phyloP scores from a whole-genome alignment of 2,113 vertebrate species.

The Chascanopsetta lugubris region DNA sequence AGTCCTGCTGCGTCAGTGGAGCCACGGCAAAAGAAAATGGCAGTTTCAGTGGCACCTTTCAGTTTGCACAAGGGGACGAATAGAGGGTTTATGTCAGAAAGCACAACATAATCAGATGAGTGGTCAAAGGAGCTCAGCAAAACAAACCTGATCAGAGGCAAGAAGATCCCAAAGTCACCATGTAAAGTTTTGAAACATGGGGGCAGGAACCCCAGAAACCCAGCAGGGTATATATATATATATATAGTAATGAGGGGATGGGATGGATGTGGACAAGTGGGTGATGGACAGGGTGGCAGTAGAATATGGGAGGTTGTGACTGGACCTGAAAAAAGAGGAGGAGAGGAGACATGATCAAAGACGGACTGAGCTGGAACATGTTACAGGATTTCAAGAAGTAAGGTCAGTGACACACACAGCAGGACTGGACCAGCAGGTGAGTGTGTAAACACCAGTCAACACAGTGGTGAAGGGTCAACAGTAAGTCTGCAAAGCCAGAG shows the following conservation, averaged over 20 bases:
- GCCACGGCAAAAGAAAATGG: too few species aligned
- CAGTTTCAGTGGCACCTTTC: too few species aligned
- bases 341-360: background rate
- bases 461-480: constrained; percentile 27
- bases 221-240: background rate
- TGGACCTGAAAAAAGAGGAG: background rate
- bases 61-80: too few species aligned
- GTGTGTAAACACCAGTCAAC: constrained; percentile 1
- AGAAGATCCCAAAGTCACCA: too few species aligned
- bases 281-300: background rate
- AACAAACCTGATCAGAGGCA: too few species aligned
- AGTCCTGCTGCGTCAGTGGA: too few species aligned
- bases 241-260: background rate
- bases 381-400: constrained; percentile 25
- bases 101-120: too few species aligned
- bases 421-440: background rate
- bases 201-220: background rate
- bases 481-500: background rate
- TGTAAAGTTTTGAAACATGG: background rate
- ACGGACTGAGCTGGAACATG: background rate
- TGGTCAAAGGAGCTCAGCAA: too few species aligned
- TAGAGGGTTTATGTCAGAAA: too few species aligned
- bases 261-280: background rate
- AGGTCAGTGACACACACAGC: constrained; percentile 17
- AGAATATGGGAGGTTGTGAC: background rate